Percentiles rank a stretch among this genome's conserved stretches.
Conservation (phyloP, 2,113 vertebrate genomes). For the Lophotis ruficrista region DNA sequence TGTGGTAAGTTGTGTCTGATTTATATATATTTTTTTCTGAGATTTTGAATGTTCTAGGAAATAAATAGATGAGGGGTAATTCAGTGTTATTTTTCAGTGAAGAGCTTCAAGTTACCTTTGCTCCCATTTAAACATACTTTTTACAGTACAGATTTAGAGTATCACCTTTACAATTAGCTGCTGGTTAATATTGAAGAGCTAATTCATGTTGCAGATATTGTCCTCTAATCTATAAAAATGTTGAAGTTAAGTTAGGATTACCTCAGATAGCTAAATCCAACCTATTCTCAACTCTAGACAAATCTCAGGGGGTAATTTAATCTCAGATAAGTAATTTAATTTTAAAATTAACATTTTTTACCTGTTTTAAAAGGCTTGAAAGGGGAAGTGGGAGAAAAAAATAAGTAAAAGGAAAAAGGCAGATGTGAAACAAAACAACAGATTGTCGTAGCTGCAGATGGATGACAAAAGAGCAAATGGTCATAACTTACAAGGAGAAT, state of each 20-base stretch:
- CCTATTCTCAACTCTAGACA: neutral
- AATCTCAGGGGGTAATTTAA: neutral
- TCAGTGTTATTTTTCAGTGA: neutral
- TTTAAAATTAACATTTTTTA: neutral
- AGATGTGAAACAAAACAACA: neutral
- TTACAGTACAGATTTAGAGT: neutral
- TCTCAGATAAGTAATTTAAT: neutral
- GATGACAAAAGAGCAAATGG: neutral
- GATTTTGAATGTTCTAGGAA: neutral
- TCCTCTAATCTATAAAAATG: neutral
- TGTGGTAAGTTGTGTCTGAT: neutral
- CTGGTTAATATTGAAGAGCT: neutral
- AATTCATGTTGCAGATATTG: neutral
- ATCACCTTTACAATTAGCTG: neutral
- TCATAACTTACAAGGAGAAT: neutral
- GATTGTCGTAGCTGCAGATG: neutral
- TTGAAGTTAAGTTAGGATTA: neutral
- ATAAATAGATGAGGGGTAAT: neutral
- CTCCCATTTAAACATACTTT: neutral
- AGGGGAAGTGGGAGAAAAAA: neutral
- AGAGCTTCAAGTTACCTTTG: neutral
- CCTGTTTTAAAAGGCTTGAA: neutral
- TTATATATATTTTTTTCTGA: neutral
- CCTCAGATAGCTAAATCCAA: neutral
- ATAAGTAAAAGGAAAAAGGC: neutral